These are phyloP conservation scores for Drosophila saltans DNA, from an alignment of 1,140 invertebrate genomes.

Conservation along the genomic window DNA sequence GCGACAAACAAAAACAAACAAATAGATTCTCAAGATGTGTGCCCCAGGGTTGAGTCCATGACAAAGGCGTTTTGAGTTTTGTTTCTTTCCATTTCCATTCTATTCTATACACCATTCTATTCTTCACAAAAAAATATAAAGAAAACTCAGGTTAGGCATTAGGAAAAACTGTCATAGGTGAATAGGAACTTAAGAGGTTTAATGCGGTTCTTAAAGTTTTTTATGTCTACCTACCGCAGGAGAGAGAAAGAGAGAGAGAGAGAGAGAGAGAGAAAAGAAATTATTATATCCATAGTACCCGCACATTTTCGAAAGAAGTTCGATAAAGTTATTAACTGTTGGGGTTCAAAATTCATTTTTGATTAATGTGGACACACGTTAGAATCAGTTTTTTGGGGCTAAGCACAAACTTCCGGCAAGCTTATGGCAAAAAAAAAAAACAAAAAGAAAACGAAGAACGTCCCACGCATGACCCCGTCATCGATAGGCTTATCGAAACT, in stretches of 20 bases:
- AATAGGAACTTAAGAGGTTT: constrained; percentile 82
- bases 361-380: constrained; percentile 54
- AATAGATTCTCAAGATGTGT: constrained; percentile 72
- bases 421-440: constrained; percentile 23
- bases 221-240: constrained; percentile 65
- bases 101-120: constrained; percentile 31
- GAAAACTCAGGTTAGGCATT: constrained; percentile 45
- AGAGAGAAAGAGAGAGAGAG: neutral
- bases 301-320: constrained; percentile 34
- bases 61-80: constrained; percentile 65
- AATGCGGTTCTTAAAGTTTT: constrained; percentile 71
- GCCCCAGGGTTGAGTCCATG: constrained; percentile 29
- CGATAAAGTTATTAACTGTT: constrained; percentile 69
- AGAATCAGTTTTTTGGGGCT: constrained; percentile 9
- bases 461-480: constrained; percentile 55
- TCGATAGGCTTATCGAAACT: constrained; percentile 50
- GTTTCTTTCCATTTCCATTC: constrained; percentile 16
- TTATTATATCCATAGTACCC: constrained; percentile 13
- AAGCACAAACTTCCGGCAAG: constrained; percentile 64
- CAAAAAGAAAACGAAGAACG: constrained; percentile 18
- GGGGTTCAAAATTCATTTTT: constrained; percentile 3
- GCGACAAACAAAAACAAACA: constrained; percentile 63
- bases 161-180: constrained; percentile 78
- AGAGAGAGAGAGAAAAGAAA: neutral
- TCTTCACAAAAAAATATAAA: too few species aligned